phyloP scores from a whole-genome alignment of 2,888 invertebrate genomes.

The Melieria omissa region DNA sequence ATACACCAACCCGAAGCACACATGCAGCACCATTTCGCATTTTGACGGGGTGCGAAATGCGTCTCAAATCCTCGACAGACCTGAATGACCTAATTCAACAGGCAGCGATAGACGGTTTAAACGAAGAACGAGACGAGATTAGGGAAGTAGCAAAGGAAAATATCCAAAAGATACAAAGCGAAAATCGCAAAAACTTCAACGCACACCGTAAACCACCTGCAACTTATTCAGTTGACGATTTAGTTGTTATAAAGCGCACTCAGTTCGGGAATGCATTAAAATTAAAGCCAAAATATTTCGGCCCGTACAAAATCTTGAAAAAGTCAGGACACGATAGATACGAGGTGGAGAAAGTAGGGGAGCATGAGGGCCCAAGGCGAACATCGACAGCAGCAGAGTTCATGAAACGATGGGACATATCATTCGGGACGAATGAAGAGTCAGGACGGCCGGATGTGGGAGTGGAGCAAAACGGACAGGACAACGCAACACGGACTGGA shows the following conservation, averaged over 20 bases:
- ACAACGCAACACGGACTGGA: no score
- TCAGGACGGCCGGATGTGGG: constrained; percentile 14
- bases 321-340: constrained; percentile 6
- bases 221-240: constrained; percentile 31
- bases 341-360: constrained; percentile 7
- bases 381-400: constrained; percentile 8
- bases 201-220: constrained; percentile 14
- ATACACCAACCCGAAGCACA: constrained; percentile 25
- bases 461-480: background rate
- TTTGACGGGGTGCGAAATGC: constrained; percentile 29
- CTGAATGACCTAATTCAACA: constrained; percentile 17
- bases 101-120: background rate
- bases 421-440: constrained; percentile 1
- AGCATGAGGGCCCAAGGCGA: constrained; percentile 8
- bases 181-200: constrained; percentile 25
- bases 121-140: constrained; percentile 9
- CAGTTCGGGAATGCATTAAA: constrained; percentile 42
- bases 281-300: constrained; percentile 36
- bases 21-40: constrained; percentile 19
- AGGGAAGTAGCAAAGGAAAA: constrained; percentile 20
- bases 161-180: constrained; percentile 23
- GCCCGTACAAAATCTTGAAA: constrained; percentile 35
- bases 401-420: constrained; percentile 6
- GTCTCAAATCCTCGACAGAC: background rate
- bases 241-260: constrained; percentile 43